These are phyloP conservation scores for Piscicola geometra DNA, from an alignment of 2,888 invertebrate genomes.

Conservation along the genomic window DNA sequence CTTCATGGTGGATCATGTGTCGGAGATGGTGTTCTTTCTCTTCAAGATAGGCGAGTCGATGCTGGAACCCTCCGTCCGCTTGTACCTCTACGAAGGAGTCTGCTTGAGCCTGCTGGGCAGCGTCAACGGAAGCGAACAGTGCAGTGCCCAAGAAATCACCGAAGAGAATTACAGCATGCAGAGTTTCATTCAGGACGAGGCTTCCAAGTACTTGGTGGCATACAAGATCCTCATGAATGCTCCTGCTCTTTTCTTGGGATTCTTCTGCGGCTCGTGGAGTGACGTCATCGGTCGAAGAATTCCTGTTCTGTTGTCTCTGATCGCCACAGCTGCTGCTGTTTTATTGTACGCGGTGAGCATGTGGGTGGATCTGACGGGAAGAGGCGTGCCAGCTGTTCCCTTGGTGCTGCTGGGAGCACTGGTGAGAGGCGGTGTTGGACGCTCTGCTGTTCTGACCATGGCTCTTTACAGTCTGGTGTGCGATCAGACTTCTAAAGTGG, in stretches of 20 bases:
- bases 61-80: constrained; percentile 53
- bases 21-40: constrained; percentile 53
- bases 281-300: constrained; percentile 52
- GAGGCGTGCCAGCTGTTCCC: constrained; percentile 41
- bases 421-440: constrained; percentile 52
- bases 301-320: constrained; percentile 52
- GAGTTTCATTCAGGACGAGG: constrained; percentile 46
- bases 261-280: constrained; percentile 56
- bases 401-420: constrained; percentile 51
- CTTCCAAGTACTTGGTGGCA: constrained; percentile 51
- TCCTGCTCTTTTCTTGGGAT: constrained; percentile 52
- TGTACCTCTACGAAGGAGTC: constrained; percentile 51
- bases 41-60: constrained; percentile 55
- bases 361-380: constrained; percentile 21
- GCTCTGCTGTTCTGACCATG: constrained; percentile 55
- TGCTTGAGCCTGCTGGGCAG: constrained; percentile 29
- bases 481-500: constrained; percentile 49
- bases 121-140: constrained; percentile 18
- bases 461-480: constrained; percentile 54
- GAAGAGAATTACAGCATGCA: constrained; percentile 43
- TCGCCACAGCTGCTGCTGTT: constrained; percentile 52
- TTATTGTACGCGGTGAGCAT: constrained; percentile 50
- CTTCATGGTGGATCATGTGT: constrained; percentile 37
- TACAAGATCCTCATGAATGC: constrained; percentile 53
- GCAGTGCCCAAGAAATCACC: constrained; percentile 30